phyloP scores from a whole-genome alignment of 1,140 invertebrate genomes.

The Brachionus calyciflorus region DNA sequence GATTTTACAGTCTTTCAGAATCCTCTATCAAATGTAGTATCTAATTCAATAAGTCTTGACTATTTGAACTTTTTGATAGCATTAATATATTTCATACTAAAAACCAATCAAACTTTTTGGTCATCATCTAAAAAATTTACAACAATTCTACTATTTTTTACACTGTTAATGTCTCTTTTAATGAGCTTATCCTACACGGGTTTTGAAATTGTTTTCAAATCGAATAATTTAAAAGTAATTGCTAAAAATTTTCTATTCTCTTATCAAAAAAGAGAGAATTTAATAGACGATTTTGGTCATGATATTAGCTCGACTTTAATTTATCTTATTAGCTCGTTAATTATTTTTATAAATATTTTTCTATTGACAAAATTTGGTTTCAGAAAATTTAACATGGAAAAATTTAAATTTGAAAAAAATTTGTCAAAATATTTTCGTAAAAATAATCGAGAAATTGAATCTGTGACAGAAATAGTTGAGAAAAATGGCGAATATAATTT shows the following conservation, averaged over 20 bases:
- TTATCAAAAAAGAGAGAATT: conserved; percentile 4
- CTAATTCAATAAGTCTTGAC: conserved; percentile 9
- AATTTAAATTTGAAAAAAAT: conserved; percentile 19
- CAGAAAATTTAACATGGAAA: neutral
- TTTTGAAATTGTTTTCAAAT: conserved; percentile 38
- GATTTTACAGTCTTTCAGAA: conserved; percentile 29
- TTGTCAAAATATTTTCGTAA: neutral
- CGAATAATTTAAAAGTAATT: conserved; percentile 35
- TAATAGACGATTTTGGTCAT: conserved; percentile 22
- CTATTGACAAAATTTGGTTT: neutral
- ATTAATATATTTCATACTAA: neutral
- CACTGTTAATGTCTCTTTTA: neutral
- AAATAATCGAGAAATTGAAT: conserved; percentile 12
- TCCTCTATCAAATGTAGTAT: neutral
- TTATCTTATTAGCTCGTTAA: neutral
- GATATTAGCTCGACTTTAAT: neutral
- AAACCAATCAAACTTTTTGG: conserved; percentile 13
- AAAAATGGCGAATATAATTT: neutral
- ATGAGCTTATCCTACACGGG: neutral
- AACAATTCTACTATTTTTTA: neutral
- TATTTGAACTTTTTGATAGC: conserved; percentile 26
- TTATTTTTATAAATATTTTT: conserved; percentile 9
- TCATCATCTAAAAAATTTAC: conserved; percentile 13
- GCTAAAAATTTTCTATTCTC: conserved; percentile 18
- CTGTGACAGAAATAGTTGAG: neutral